Base-by-base conservation (phyloP, 92 coral and sea anemone species). In the Zoanthus solanderi region DNA sequence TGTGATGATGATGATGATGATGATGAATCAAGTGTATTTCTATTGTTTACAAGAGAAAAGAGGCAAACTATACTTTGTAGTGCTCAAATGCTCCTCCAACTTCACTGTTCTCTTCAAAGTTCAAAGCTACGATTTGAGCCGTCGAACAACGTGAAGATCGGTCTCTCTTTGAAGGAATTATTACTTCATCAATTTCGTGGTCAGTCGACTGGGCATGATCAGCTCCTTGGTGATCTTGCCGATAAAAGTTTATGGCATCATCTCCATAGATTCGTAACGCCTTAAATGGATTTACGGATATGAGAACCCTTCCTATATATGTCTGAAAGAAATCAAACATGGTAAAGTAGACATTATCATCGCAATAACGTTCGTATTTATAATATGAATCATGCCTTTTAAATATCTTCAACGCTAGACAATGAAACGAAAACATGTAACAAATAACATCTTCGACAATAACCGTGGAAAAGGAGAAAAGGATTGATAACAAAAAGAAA, bases 241-340 rank as follows among this genome's bases (percentile, higher is more conserved):
- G 90, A 61, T 92, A 92, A 9, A 90, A 84, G 58, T 90, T 87
- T 6, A 91, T 91, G 48, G 98, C 96, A 77, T 92, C 93, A 8
- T 77, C 83, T 48, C 93, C 98, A 76, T 94, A 94, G 30, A 94
- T 93, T 15, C 89, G 63, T 29, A 96, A 86, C 17, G 61, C 85
- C 84, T 94, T 96, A 47, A 96, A 96, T 1, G 98, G 98, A 65
- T 96, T 96, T 13, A 96, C 95, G 4, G 98, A 94, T 47, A 96
- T 96, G 77, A 96, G 74, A 68, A 96, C 98, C n/a, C 98, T 93
- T 58, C 98, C 98, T 11, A 96, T 96, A 68, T 93, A 95, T 11
- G 98, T 96, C 94, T 92, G 90, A 15, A 65, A 67, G 66, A 75
- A 7, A 28, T 50, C 2, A 57, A 56, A 65, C 42, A 37, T 2